Base-by-base conservation (phyloP, 2,113 vertebrate species). In the Pedionomus torquatus region DNA sequence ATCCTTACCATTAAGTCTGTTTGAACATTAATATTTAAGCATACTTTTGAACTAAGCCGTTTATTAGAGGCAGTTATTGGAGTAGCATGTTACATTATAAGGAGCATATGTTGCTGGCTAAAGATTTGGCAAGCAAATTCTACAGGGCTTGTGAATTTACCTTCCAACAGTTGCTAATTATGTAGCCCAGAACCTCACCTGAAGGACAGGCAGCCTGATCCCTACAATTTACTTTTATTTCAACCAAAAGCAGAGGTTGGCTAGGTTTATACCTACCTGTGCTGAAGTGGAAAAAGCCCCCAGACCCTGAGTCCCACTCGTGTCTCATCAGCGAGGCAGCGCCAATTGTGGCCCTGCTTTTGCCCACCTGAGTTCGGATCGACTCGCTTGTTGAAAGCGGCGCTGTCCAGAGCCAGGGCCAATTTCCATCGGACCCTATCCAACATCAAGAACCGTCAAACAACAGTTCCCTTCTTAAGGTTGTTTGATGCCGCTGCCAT, bases 11-110 rank as follows among this genome's bases (percentile, higher is more conserved):
- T 87, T 84, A 94, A 76, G 81, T 51, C 94, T 89, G 64, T n/a
- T 61, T 24, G 51, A 94, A 90, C 81, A 92, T 92, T 87, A 95
- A 92, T 92, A 93, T 95, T 96, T 92, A 69, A 95, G 52, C 49
- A 89, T 25, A 76, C 69, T 83, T 95, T 90, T 84, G 93, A 94
- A 93, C 77, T 37, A 87, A 92, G 83, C 44, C 52, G 76, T 79
- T 92, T 90, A 92, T 84, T 60, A 87, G 60, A 83, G 76, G 61
- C 89, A 82, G 65, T 39, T 72, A 79, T 69, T 72, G 61, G 66
- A 91, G 49, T 7, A 61, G 80, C 23, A 21, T 80, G 85, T 75
- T 31, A 55, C 7, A 3, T 33, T 55, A 6, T 15, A 58, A 80
- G 37, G 23, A 63, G 5, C 19, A 18, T 11, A 63, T 0, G 0